Evolutionary conservation across 2,888 invertebrate genomes (phyloP).

Genomic region (Brassicogethes aeneus): DNA sequence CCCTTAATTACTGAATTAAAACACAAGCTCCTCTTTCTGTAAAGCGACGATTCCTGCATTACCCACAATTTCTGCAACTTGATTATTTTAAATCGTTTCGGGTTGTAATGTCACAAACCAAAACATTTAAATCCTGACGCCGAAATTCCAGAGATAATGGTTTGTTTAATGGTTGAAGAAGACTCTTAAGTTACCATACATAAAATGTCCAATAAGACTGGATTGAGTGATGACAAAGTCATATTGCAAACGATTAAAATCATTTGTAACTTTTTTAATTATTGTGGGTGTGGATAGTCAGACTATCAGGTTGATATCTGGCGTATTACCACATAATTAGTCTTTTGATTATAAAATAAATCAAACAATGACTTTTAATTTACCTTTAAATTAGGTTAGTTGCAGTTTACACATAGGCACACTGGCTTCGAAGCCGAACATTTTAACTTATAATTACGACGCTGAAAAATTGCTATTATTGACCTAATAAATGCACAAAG

Average conservation of each 20-base stretch:
- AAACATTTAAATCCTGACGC: no score
- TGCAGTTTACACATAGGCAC: not conserved
- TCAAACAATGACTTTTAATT: not conserved
- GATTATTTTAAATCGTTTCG: no score
- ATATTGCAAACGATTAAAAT: not conserved
- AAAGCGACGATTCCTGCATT: no score
- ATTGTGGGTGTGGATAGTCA: not conserved
- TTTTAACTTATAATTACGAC: not conserved
- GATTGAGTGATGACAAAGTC: no score
- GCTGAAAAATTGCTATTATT: not conserved
- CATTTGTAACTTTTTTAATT: not conserved
- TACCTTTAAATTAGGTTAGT: not conserved
- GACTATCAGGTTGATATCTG: not conserved
- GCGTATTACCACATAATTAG: not conserved
- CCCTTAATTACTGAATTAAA: no score
- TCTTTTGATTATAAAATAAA: not conserved
- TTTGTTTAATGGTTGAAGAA: not conserved
- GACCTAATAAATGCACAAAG: not conserved
- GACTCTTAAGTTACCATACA: no score
- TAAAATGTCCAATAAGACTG: no score
- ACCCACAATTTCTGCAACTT: no score
- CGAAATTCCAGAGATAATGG: no score
- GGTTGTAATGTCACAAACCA: no score
- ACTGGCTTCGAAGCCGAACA: not conserved
- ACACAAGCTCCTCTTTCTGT: no score